These are phyloP conservation scores for Tetropium fuscum DNA, from an alignment of 2,888 invertebrate genomes.

Conservation along the genomic window DNA sequence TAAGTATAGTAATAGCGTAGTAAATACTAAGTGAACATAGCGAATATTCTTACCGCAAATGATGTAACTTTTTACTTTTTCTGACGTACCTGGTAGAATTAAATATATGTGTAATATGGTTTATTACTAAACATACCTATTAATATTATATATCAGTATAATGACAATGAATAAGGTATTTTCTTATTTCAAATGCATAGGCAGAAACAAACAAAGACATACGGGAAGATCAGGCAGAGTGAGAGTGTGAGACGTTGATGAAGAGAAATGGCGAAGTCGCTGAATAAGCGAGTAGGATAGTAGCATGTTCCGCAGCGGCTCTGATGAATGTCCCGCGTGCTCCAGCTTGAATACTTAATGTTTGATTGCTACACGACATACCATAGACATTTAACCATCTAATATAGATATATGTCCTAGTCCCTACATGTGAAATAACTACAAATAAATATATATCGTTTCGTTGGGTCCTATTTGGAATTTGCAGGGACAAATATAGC, in stretches of 20 bases:
- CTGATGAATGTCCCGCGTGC: conserved; percentile 61
- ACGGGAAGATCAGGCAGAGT: conserved; percentile 59
- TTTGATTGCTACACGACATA: conserved; percentile 60
- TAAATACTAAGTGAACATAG: no score
- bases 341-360: conserved; percentile 62
- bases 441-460: conserved; percentile 42
- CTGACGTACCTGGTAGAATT: no score
- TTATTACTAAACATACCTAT: no score
- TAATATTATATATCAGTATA: no score
- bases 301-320: conserved; percentile 46
- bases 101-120: no score
- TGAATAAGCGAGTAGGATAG: conserved; percentile 48
- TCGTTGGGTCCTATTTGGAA: conserved; percentile 24
- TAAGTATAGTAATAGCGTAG: no score
- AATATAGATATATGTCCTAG: conserved; percentile 52
- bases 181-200: conserved; percentile 49
- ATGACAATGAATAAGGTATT: no score
- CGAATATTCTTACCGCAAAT: no score
- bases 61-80: no score
- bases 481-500: conserved; percentile 28
- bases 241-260: conserved; percentile 58
- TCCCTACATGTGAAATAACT: conserved; percentile 38
- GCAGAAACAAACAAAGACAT: conserved; percentile 62
- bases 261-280: conserved; percentile 62
- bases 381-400: conserved; percentile 57